Base-by-base conservation (phyloP, 2,888 invertebrate genomes). In the Cybosia mesomella region DNA sequence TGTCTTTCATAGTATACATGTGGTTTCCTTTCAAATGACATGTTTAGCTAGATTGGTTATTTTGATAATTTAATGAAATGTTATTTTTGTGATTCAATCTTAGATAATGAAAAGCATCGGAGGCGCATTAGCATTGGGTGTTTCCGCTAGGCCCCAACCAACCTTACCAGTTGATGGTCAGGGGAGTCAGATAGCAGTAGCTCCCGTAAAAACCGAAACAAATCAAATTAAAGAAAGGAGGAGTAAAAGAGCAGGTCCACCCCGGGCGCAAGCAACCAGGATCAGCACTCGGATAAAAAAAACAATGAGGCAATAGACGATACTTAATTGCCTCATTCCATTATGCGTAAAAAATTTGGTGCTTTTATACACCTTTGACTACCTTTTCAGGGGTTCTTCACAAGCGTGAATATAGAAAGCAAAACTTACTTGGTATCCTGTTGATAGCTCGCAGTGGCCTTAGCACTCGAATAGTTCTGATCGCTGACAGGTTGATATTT, bases 361-460 rank as follows among this genome's bases (percentile, higher is more conserved):
- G 18, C n/a, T 7, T n/a, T n/a, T 18, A n/a, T n/a, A 49, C n/a
- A 49, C 18, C 8, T 9, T n/a, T 49, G 43, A 43, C 9, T 49
- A n/a, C 1, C n/a, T n/a, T 3, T n/a, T n/a, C 2, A 18, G 13
- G 18, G 18, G n/a, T 49, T 49, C n/a, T 49, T 49, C n/a, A n/a
- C 0, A 49, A 9, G 9, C 49, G 49, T 49, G 49, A 9, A 2
- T 49, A 49, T 36, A 36, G n/a, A 43, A 18, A 15, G 28, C 15
- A 28, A 24, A 18, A 97, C 98, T 98, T 96, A 98, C 99, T 99
- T 90, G 99, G 99, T 96, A 99, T 99, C 92, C 99, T 97, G 96
- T 99, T 99, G 94, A 99, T 99, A 76, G 99, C 99, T 83, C 99
- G 95, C 80, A 99, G 95, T 61, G 99, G 99, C 88, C 99, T 96